These are phyloP conservation scores for Adelphocoris suturalis DNA, from an alignment of 2,888 invertebrate species.

Conservation along the genomic window DNA sequence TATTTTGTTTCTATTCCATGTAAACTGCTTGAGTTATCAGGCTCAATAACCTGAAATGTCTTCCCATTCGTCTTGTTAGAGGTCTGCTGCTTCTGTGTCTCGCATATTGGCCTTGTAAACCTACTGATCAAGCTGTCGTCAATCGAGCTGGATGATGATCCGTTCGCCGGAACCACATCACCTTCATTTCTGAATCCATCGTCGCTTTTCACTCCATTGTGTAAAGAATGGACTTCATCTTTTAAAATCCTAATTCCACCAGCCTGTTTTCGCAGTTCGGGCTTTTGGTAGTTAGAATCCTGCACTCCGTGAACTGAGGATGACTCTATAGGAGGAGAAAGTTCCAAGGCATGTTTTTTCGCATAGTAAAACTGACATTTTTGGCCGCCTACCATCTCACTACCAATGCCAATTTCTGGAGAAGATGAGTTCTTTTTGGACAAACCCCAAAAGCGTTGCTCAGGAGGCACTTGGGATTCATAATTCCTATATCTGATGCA, in stretches of 20 bases:
- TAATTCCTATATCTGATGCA: conserved; percentile 7
- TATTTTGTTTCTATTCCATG: neutral
- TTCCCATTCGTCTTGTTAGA: neutral
- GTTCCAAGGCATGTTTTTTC: neutral
- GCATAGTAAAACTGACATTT: too few species aligned
- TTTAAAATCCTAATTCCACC: neutral
- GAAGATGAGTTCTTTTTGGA: neutral
- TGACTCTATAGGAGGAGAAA: neutral
- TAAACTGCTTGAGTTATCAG: neutral
- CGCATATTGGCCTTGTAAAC: neutral
- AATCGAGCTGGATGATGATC: conserved; percentile 23
- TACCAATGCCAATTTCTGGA: neutral
- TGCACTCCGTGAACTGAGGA: neutral
- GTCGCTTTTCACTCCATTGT: too few species aligned
- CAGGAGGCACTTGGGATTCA: neutral
- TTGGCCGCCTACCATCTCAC: too few species aligned
- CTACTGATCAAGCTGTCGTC: neutral
- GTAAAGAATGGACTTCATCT: too few species aligned
- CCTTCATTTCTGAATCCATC: too few species aligned
- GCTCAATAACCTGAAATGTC: neutral
- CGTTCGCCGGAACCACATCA: neutral
- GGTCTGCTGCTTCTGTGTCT: neutral
- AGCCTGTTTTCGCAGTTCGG: neutral
- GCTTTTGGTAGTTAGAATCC: neutral
- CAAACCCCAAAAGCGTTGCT: conserved; percentile 14